Conservation (phyloP, 2,888 invertebrate species). For the Nemurella pictetii region DNA sequence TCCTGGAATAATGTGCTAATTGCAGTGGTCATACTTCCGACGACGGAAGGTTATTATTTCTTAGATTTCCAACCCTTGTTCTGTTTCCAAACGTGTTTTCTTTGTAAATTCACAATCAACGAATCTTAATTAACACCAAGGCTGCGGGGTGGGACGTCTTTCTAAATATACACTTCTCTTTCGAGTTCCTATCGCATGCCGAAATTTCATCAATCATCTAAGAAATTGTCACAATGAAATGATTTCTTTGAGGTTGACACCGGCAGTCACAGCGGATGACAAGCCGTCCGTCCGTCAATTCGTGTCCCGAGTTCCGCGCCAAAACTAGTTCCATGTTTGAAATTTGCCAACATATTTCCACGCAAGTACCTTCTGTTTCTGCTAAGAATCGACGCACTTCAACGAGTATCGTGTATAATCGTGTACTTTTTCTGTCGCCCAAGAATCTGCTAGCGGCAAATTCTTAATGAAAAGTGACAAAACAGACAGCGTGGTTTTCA, state of each 20-base stretch:
- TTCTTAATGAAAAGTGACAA: not conserved
- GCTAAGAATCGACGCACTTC: not conserved
- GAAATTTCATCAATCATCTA: conserved; percentile 22
- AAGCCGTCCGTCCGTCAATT: not conserved
- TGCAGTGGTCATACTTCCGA: too few species aligned
- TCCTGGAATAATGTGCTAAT: too few species aligned
- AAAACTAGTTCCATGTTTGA: not conserved
- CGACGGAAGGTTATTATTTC: not conserved
- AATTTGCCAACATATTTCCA: not conserved
- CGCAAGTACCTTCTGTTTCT: not conserved
- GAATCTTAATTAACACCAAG: not conserved
- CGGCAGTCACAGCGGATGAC: conserved; percentile 16
- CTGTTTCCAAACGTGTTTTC: not conserved
- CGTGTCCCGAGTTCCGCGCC: not conserved
- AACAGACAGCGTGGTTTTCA: not conserved
- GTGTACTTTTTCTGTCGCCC: not conserved
- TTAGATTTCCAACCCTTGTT: not conserved
- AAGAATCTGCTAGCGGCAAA: not conserved
- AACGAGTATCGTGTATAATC: not conserved
- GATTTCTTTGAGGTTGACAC: conserved; percentile 14
- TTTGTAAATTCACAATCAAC: not conserved
- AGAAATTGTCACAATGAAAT: not conserved
- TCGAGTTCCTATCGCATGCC: conserved; percentile 26
- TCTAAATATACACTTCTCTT: conserved; percentile 8
- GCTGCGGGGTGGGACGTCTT: conserved; percentile 14